Conservation (phyloP, 1,140 invertebrate genomes). For the Drosophila nigrodunni region DNA sequence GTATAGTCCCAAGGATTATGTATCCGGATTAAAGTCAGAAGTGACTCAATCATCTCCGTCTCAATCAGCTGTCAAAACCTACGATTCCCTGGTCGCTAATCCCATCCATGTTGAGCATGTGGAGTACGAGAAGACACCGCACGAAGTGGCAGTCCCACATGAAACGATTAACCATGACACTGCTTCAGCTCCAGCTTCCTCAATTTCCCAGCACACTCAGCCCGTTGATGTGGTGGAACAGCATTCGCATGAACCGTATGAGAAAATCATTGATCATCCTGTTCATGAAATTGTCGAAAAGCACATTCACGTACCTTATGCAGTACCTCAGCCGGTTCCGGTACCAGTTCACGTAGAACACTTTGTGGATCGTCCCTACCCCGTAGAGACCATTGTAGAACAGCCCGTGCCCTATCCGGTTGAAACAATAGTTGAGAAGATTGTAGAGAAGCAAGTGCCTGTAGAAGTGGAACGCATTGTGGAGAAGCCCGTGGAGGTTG, state of each 20-base stretch:
- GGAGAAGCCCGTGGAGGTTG: constrained; percentile 86
- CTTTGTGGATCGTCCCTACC: constrained; percentile 84
- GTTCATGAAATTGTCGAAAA: constrained; percentile 85
- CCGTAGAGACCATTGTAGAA: constrained; percentile 84
- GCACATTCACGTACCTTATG: constrained; percentile 86
- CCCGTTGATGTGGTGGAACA: constrained; percentile 75
- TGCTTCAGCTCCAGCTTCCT: background rate
- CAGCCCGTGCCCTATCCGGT: constrained; percentile 85
- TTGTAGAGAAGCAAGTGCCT: constrained; percentile 76
- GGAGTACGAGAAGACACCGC: constrained; percentile 59
- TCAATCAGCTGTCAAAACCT: constrained; percentile 16
- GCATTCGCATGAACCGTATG: constrained; percentile 67
- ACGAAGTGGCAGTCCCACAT: constrained; percentile 60
- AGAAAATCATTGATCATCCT: constrained; percentile 84
- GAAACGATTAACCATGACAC: constrained; percentile 37
- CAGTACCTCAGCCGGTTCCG: constrained; percentile 85
- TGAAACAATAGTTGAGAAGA: constrained; percentile 78
- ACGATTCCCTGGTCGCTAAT: constrained; percentile 62
- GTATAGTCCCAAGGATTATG: constrained; percentile 42
- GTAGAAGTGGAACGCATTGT: constrained; percentile 86
- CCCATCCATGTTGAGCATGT: constrained; percentile 74
- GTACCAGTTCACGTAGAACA: constrained; percentile 85
- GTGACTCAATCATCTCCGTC: background rate
- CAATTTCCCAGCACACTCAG: constrained; percentile 16
- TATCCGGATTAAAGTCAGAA: constrained; percentile 3